phyloP scores from a whole-genome alignment of 2,888 invertebrate species.

The Noctua pronuba region DNA sequence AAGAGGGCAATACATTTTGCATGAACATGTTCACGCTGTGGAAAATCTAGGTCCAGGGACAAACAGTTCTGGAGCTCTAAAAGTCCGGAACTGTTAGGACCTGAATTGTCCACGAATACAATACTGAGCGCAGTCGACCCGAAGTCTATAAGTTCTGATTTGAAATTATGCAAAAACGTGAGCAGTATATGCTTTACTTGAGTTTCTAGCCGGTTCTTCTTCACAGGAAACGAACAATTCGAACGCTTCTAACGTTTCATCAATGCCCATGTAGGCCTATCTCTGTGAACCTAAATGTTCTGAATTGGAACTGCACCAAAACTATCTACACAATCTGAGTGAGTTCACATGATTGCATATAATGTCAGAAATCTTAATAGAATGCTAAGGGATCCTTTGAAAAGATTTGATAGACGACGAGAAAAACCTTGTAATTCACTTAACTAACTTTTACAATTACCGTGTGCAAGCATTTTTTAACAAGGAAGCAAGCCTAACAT shows the following conservation, averaged over 20 bases:
- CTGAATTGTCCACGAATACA: not conserved
- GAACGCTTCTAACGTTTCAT: not conserved
- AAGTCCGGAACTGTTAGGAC: too few relatives aligned
- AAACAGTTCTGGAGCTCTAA: too few relatives aligned
- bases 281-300: not conserved
- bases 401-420: not conserved
- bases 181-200: not conserved
- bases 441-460: constrained; percentile 9
- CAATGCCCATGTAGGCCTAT: not conserved
- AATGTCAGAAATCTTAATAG: not conserved
- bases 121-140: not conserved
- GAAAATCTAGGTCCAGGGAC: accelerated
- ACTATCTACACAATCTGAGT: not conserved
- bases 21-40: not conserved
- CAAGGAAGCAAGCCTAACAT: constrained; percentile 22
- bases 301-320: not conserved
- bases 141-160: too few relatives aligned
- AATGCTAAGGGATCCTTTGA: not conserved
- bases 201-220: not conserved
- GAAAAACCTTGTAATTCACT: not conserved
- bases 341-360: not conserved
- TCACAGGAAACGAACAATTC: not conserved
- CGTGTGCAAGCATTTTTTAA: constrained; percentile 8
- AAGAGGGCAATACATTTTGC: not conserved
- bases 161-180: not conserved